Evolutionary conservation across 2,888 invertebrate species (phyloP), one percentile per base, ranked within the genome.

Genomic region (Nemurella pictetii): DNA sequence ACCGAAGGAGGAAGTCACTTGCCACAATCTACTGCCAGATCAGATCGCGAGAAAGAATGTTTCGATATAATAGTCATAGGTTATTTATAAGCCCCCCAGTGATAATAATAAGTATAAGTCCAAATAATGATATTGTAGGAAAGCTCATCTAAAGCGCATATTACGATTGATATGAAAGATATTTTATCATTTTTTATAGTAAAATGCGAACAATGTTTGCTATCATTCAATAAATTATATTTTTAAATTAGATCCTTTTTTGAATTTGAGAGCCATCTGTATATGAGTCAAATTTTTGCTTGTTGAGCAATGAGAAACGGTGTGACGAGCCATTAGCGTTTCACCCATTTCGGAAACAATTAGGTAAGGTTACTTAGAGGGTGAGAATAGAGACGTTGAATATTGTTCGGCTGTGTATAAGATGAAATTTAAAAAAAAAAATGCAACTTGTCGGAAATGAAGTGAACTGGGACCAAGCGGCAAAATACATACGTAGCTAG

Each of bases 41-140:
- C 55, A 55, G 55, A 12, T 55, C 55, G 55, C 20, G 55, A 12
- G 55, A 55, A 3, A 55, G 20, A 55, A 55, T 12, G 55, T 55
- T 55, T 55, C 55, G 20, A 55, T 55, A 55, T 55, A 55, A 55
- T 55, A 55, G 78, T 30, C 78, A 78, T 78, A 78, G 15, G 78
- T 78, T 30, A 78, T 78, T 28, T 78, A 30, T 28, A 78, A 78
- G 30, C 78, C 75, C n/a, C 78, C 78, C 30, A 78, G 78, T 78
- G 78, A 78, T 78, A 78, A 78, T 30, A 28, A 78, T 55, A 55
- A 7, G 55, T 55, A 55, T 30, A 30, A 30, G 78, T 78, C 78
- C 78, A 78, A 78, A 78, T 78, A 28, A 78, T 78, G 55, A 55
- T 55, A 55, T 55, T 55, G 55, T 55, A 55, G 55, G 55, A 55